Conservation (phyloP, 1,140 invertebrate genomes). For the Drosophila persimilis region DNA sequence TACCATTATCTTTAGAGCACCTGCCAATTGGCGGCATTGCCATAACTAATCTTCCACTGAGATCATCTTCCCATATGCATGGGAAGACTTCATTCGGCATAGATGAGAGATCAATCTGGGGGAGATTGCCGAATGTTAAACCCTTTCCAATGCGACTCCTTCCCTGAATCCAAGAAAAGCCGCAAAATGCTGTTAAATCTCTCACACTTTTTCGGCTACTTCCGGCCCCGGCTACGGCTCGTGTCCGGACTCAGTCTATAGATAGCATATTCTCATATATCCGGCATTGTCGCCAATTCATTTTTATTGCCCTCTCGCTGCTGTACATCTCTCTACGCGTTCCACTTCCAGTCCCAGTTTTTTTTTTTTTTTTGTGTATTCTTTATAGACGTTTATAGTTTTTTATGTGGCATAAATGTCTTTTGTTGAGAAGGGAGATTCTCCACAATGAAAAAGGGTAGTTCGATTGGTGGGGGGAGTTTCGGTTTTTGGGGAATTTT, state of each 20-base stretch:
- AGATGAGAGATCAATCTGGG: slow-evolving; percentile 24
- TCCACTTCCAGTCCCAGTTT: not conserved
- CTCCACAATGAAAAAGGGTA: slow-evolving; percentile 57
- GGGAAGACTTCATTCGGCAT: slow-evolving; percentile 31
- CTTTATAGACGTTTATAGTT: slow-evolving; percentile 80
- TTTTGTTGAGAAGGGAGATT: slow-evolving; percentile 15
- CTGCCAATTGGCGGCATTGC: not conserved
- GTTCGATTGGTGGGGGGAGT: slow-evolving; percentile 54
- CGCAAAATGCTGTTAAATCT: slow-evolving; percentile 54
- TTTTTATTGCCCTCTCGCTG: slow-evolving; percentile 62
- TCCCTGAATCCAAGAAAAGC: slow-evolving; percentile 28
- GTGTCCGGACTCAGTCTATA: slow-evolving; percentile 14
- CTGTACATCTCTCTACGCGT: not conserved
- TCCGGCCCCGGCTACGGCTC: slow-evolving; percentile 1
- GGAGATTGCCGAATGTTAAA: slow-evolving; percentile 12
- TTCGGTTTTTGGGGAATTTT: slow-evolving; percentile 47
- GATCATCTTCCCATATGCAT: not conserved
- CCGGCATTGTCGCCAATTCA: slow-evolving; percentile 75
- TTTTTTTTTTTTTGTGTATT: slow-evolving; percentile 25
- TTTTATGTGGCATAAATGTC: slow-evolving; percentile 73
- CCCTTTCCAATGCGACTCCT: slow-evolving; percentile 23
- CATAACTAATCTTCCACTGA: not conserved
- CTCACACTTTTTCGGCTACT: slow-evolving; percentile 18
- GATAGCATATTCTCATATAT: slow-evolving; percentile 78
- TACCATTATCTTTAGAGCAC: no score